phyloP scores from a whole-genome alignment of 2,113 vertebrate species.

The Colaptes auratus region DNA sequence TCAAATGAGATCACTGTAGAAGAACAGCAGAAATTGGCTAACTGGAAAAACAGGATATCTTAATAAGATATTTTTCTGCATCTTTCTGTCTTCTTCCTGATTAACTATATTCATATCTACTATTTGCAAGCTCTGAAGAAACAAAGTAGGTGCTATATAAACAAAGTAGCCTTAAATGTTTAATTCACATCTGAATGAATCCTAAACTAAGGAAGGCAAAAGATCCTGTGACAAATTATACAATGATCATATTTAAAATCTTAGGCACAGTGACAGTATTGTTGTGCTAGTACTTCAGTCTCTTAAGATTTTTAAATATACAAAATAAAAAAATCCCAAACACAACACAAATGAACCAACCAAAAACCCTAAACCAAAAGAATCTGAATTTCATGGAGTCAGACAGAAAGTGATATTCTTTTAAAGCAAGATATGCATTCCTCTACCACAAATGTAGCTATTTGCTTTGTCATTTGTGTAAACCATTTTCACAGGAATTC shows the following conservation, averaged over 20 bases:
- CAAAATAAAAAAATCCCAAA: neutral
- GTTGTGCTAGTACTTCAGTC: neutral
- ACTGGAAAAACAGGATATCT: neutral
- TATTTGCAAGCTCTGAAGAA: neutral
- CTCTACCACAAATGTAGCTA: neutral
- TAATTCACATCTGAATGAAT: neutral
- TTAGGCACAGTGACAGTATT: neutral
- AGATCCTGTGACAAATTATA: neutral
- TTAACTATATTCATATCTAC: neutral
- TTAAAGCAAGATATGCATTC: neutral
- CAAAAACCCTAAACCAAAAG: no score
- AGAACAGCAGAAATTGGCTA: neutral
- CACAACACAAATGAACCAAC: no score
- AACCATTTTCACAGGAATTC: neutral
- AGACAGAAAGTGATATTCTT: neutral
- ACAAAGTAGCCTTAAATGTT: neutral
- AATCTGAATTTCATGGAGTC: neutral
- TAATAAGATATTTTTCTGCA: neutral
- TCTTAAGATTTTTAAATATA: neutral
- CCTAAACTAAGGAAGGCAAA: neutral
- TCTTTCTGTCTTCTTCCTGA: neutral
- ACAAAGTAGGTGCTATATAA: neutral
- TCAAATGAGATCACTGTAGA: neutral
- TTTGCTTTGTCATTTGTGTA: fast-evolving
- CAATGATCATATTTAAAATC: fast-evolving